These are phyloP conservation scores for Drosophila kanapiae DNA, from an alignment of 1,140 invertebrate genomes.

Conservation along the genomic window DNA sequence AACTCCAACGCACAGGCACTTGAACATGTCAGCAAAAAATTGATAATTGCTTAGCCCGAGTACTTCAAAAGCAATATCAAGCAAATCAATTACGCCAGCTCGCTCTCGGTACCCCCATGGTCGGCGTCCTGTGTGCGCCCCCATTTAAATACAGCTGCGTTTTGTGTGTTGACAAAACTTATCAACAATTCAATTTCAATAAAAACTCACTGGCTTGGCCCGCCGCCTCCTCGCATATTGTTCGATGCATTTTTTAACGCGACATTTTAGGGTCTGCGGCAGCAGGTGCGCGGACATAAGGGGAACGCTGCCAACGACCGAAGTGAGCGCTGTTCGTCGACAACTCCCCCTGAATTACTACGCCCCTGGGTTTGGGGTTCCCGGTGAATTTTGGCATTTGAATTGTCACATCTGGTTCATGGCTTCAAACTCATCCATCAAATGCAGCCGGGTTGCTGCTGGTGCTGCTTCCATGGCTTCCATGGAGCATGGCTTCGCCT, in stretches of 20 bases:
- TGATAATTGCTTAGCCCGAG: slow-evolving; percentile 44
- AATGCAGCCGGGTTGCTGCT: slow-evolving; percentile 59
- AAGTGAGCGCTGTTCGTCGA: not conserved
- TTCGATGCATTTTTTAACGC: slow-evolving; percentile 75
- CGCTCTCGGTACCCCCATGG: not conserved
- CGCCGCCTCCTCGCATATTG: slow-evolving; percentile 64
- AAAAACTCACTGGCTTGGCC: slow-evolving; percentile 65
- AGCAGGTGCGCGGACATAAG: slow-evolving; percentile 23
- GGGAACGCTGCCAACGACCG: slow-evolving; percentile 10
- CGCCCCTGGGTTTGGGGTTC: slow-evolving; percentile 36
- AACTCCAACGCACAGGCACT: slow-evolving; percentile 9
- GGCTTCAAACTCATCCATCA: slow-evolving; percentile 77
- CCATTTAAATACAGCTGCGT: slow-evolving; percentile 46
- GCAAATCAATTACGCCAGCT: slow-evolving; percentile 65
- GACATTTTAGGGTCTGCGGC: slow-evolving; percentile 43
- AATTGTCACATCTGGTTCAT: slow-evolving; percentile 82
- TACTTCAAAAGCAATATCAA: slow-evolving; percentile 41
- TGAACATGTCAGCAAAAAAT: slow-evolving; percentile 22
- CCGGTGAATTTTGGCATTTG: slow-evolving; percentile 72
- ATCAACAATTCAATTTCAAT: slow-evolving; percentile 84
- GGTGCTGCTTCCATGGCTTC: slow-evolving; percentile 17
- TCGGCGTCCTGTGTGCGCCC: slow-evolving; percentile 1
- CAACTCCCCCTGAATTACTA: slow-evolving; percentile 30
- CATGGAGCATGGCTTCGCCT: slow-evolving; percentile 19
- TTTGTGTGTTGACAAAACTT: slow-evolving; percentile 78